phyloP scores from a whole-genome alignment of 1,140 invertebrate species.

The Habropoda laboriosa region DNA sequence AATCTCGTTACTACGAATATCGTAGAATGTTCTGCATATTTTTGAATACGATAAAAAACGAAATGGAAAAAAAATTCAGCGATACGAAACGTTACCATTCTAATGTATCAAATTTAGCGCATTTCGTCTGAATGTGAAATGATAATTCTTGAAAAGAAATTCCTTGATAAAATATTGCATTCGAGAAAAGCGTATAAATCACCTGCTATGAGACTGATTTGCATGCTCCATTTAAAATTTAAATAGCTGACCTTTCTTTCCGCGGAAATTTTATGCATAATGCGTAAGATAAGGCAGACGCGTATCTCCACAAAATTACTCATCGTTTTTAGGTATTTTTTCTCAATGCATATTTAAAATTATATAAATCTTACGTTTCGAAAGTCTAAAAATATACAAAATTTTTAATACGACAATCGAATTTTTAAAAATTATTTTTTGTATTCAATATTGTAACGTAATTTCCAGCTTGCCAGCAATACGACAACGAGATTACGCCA shows the following conservation, averaged over 20 bases:
- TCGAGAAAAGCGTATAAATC: neutral
- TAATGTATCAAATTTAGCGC: neutral
- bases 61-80: too few relatives aligned
- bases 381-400: too few relatives aligned
- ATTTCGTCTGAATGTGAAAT: neutral
- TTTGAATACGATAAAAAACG: neutral
- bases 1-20: neutral
- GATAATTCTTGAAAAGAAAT: neutral
- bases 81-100: neutral
- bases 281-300: neutral
- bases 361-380: neutral
- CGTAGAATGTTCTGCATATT: neutral
- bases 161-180: neutral
- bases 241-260: neutral
- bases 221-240: conserved; percentile 6
- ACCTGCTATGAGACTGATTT: neutral
- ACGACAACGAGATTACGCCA: conserved; percentile 66
- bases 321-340: neutral
- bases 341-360: neutral
- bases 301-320: neutral
- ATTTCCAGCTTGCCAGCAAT: conserved; percentile 73
- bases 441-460: neutral
- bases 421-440: too few relatives aligned
- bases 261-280: neutral
- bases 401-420: too few relatives aligned